These are phyloP conservation scores for Saturnia japonica DNA, from an alignment of 2,888 invertebrate genomes.

Conservation along the genomic window DNA sequence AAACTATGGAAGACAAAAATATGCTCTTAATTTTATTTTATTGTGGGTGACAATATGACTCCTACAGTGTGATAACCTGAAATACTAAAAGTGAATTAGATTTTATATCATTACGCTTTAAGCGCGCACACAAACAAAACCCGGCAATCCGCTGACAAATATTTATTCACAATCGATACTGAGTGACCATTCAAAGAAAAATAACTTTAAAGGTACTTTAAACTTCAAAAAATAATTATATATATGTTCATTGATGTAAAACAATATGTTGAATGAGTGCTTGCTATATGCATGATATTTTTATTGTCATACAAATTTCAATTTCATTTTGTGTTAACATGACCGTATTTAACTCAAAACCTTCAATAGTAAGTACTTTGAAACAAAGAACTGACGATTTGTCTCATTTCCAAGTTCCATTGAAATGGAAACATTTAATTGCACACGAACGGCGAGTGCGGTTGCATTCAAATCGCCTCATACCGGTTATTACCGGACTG, in stretches of 20 bases:
- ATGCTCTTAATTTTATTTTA: too few species aligned
- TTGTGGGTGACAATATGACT: not conserved
- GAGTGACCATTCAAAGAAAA: too few species aligned
- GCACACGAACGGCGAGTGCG: constrained; percentile 46
- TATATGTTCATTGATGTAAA: too few species aligned
- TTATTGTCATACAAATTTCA: not conserved
- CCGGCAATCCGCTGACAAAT: too few species aligned
- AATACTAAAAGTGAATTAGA: not conserved
- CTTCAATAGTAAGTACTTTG: constrained; percentile 21
- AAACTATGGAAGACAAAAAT: too few species aligned
- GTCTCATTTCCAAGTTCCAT: constrained; percentile 51
- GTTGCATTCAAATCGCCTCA: constrained; percentile 56
- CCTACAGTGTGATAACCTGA: not conserved
- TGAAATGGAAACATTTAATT: constrained; percentile 67
- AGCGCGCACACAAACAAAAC: too few species aligned
- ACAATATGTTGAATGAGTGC: too few species aligned
- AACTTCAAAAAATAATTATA: too few species aligned
- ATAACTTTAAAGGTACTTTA: too few species aligned
- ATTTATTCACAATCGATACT: too few species aligned
- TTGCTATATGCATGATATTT: too few species aligned
- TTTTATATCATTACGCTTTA: too few species aligned
- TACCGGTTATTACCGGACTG: constrained; percentile 40
- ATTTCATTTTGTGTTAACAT: not conserved
- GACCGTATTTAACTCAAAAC: constrained; percentile 26
- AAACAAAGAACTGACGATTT: constrained; percentile 37